Evolutionary conservation across 2,113 vertebrate species (phyloP), one percentile per base, ranked within the genome.

Genomic region (Hippopotamus amphibius): DNA sequence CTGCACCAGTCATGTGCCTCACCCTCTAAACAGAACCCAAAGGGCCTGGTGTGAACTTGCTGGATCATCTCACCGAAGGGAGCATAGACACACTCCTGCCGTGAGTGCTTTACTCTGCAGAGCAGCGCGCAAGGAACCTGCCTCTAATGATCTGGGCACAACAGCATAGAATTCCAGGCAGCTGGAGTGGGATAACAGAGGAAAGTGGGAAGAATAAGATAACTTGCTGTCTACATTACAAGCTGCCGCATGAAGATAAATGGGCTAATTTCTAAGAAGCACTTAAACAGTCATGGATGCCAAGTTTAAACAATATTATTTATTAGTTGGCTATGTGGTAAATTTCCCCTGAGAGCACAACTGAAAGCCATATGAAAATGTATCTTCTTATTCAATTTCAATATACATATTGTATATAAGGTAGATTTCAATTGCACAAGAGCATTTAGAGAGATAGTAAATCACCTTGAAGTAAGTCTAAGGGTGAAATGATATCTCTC

Each of bases 251-350:
- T 10, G 13, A 95, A 97, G 98, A 98, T 98, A 97, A 96, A 98
- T 98, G 83, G 90, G 37, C 93, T 92, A 97, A 97, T 98, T 97
- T 97, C 93, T 97, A 95, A 96, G 93, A 97, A 97, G 96, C 96
- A 97, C 93, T 98, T 96, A 96, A 90, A 98, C 63, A 96, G 86
- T 93, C 37, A 46, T 43, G 84, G 93, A 93, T 95, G 96, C 95
- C 96, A 97, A 97, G 76, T 93, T 97, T 96, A 93, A 96, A 87
- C 92, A 88, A 95, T 93, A 93, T 97, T 98, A 97, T 98, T 97
- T 97, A 98, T 98, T 96, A 97, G 96, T 93, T 82, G 80, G 71
- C 90, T 97, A 48, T 92, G 79, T 88, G 90, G 97, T 66, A 88
- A 90, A 95, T 97, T 96, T 97, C 95, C 95, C 87, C 53, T 48